Evolutionary conservation across 2,888 invertebrate species (phyloP).

Genomic region (Stenodera caucasica): DNA sequence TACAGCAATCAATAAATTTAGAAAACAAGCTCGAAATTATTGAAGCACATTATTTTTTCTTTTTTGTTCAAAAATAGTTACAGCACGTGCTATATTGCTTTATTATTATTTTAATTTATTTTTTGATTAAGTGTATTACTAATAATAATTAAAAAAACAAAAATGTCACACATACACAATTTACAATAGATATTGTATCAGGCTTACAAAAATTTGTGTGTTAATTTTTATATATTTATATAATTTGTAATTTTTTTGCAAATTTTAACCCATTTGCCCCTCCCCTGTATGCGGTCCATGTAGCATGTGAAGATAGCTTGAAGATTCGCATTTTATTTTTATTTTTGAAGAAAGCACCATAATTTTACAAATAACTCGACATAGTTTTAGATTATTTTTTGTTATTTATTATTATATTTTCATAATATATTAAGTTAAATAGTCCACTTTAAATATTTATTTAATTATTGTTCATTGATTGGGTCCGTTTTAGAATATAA

Average conservation of each 20-base stretch:
- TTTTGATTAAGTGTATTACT: neutral
- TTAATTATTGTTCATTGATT: slow-evolving; percentile 47
- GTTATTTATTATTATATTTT: slow-evolving; percentile 19
- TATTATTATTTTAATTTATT: neutral
- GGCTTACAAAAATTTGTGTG: slow-evolving; percentile 55
- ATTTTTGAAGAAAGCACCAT: slow-evolving; percentile 55
- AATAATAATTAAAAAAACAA: slow-evolving; percentile 34
- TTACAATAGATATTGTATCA: slow-evolving; percentile 51
- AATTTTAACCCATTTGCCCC: slow-evolving; percentile 54
- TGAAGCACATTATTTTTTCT: neutral
- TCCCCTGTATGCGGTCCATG: slow-evolving; percentile 55
- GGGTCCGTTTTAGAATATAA: slow-evolving; percentile 42
- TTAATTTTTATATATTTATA: slow-evolving; percentile 3
- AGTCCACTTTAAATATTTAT: slow-evolving; percentile 41
- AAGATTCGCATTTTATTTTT: slow-evolving; percentile 49
- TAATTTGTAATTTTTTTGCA: slow-evolving; percentile 38
- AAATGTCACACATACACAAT: slow-evolving; percentile 55
- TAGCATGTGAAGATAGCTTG: slow-evolving; percentile 58
- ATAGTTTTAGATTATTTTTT: slow-evolving; percentile 37
- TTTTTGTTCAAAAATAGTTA: slow-evolving; percentile 30
- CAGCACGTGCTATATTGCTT: slow-evolving; percentile 34
- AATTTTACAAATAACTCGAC: slow-evolving; percentile 47
- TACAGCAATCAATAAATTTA: slow-evolving; percentile 27
- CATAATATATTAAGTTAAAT: slow-evolving; percentile 27
- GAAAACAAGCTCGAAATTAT: slow-evolving; percentile 33